A percentile compares a stretch with the other conserved stretches of the same genome.
Evolutionary conservation across 1,140 invertebrate species (phyloP).

Genomic region (Caenorhabditis inopinata): DNA sequence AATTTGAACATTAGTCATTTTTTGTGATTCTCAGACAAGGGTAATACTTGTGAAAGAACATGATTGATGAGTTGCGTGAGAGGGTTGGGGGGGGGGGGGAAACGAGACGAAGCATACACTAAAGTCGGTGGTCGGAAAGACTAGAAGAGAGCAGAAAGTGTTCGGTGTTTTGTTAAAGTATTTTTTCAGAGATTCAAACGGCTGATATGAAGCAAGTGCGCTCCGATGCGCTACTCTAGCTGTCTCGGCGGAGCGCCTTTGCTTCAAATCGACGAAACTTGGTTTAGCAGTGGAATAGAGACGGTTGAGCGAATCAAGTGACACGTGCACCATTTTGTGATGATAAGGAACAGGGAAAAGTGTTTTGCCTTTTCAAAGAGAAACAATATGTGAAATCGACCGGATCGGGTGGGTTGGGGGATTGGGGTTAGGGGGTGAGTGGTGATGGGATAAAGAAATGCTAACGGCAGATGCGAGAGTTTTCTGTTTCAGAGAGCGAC

Average conservation of each 20-base stretch:
- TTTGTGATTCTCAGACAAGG: slow-evolving; percentile 1
- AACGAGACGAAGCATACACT: not conserved
- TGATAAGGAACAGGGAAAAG: not conserved
- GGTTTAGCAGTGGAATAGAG: not conserved
- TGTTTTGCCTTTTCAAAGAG: not conserved
- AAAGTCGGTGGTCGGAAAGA: slow-evolving; percentile 18
- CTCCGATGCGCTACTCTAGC: too few relatives aligned
- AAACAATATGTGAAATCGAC: not conserved
- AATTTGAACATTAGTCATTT: too few relatives aligned
- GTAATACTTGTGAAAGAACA: slow-evolving; percentile 15
- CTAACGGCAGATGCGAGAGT: too few relatives aligned
- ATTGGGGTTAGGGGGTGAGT: too few relatives aligned
- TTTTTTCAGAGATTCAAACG: not conserved
- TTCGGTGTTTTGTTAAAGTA: not conserved
- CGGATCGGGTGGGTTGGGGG: too few relatives aligned
- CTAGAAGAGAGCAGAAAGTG: not conserved
- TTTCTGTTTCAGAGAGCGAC: not conserved
- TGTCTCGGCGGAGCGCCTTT: too few relatives aligned
- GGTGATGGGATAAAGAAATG: too few relatives aligned
- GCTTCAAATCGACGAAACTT: too few relatives aligned
- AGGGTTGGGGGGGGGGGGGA: too few relatives aligned
- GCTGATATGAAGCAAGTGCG: not conserved
- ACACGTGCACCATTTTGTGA: not conserved
- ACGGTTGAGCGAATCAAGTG: not conserved
- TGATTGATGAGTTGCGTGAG: not conserved